Conservation (phyloP, 2,888 invertebrate species). For the Parnassius smintheus region DNA sequence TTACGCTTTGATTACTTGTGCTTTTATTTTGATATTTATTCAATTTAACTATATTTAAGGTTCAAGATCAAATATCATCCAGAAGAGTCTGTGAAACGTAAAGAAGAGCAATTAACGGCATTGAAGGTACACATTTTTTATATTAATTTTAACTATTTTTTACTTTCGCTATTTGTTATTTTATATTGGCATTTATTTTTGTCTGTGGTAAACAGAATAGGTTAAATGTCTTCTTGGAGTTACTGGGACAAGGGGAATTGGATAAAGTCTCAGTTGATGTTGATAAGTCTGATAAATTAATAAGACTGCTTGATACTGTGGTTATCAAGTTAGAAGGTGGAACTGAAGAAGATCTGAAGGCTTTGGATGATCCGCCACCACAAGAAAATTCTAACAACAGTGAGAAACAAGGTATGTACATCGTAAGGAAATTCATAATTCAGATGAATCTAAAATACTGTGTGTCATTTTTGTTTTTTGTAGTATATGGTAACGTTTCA, state of each 20-base stretch:
- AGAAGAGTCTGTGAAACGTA: slow-evolving; percentile 94
- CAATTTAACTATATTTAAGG: slow-evolving; percentile 82
- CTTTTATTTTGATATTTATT: slow-evolving; percentile 14
- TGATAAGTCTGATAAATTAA: slow-evolving; percentile 89
- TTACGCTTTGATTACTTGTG: not conserved
- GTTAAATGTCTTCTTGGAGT: slow-evolving; percentile 92
- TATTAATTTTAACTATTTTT: not conserved
- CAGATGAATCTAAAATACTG: no score
- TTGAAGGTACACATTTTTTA: slow-evolving; percentile 83
- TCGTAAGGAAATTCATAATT: no score
- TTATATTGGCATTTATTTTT: not conserved
- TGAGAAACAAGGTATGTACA: slow-evolving; percentile 48
- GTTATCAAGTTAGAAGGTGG: slow-evolving; percentile 98
- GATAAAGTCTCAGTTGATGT: slow-evolving; percentile 92
- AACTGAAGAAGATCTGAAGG: slow-evolving; percentile 91
- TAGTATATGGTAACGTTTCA: no score
- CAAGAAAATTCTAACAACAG: slow-evolving; percentile 47
- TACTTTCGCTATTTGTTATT: slow-evolving; percentile 14
- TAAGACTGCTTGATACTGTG: slow-evolving; percentile 95
- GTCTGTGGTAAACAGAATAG: slow-evolving; percentile 83
- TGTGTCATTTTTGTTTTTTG: no score
- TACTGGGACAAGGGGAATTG: slow-evolving; percentile 87
- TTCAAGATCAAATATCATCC: slow-evolving; percentile 99
- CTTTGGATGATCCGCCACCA: slow-evolving; percentile 85
- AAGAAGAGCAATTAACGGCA: slow-evolving; percentile 91